A percentile compares a stretch with the other conserved stretches of the same genome.
These are phyloP conservation scores for Tipula lateralis DNA, from an alignment of 2,888 invertebrate species.

Conservation along the genomic window DNA sequence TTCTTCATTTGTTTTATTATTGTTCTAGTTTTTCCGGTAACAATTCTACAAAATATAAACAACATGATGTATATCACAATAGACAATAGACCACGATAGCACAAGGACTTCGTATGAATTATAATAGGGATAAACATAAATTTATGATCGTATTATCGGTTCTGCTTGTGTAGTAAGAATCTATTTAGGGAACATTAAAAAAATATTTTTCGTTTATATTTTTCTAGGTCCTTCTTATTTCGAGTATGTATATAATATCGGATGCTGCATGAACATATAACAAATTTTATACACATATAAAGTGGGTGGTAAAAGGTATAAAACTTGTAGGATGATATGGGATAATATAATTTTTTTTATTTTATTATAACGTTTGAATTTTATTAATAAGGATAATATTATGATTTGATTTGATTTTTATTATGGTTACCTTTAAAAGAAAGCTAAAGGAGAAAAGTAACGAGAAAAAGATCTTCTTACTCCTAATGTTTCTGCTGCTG, in stretches of 20 bases:
- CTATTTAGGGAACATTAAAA: not conserved
- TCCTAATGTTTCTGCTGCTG: not conserved
- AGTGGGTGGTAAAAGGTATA: not conserved
- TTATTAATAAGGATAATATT: conserved; percentile 24
- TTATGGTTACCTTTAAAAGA: not conserved
- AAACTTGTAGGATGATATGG: not conserved
- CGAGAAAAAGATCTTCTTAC: not conserved
- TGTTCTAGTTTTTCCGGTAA: not conserved
- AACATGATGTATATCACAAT: no score
- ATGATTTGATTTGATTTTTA: conserved; percentile 9
- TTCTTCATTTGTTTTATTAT: not conserved
- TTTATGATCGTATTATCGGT: conserved; percentile 28
- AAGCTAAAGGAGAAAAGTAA: not conserved
- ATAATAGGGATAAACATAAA: conserved; percentile 26
- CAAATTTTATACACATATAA: not conserved
- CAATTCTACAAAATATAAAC: not conserved
- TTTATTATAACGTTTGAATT: conserved; percentile 14
- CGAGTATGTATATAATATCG: not conserved
- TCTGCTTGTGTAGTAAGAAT: not conserved
- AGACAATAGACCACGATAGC: not conserved
- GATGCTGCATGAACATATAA: not conserved
- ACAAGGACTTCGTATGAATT: conserved; percentile 19
- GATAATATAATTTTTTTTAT: not conserved
- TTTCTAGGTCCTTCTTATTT: not conserved
- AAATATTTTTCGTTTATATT: not conserved